Evolutionary conservation across 2,888 invertebrate genomes (phyloP).

Genomic region (Prosopocoilus inquinatus): DNA sequence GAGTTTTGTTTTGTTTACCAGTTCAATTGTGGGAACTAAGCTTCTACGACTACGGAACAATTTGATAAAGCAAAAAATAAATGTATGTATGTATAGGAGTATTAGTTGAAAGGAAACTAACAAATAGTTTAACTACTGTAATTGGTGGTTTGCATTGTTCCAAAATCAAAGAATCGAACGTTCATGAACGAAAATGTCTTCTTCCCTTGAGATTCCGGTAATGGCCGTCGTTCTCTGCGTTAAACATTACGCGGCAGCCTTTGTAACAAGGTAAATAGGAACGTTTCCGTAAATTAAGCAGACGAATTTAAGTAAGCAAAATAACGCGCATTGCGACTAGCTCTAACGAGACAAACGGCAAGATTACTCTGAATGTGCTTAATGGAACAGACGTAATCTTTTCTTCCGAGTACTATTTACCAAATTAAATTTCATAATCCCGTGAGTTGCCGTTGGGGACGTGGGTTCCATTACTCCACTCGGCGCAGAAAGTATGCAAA

Average conservation of each 20-base stretch:
- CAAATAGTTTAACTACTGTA: no score
- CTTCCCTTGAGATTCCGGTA: background rate
- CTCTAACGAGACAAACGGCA: slow-evolving; percentile 19
- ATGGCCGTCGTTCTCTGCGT: background rate
- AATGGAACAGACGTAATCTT: slow-evolving; percentile 29
- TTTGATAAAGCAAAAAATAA: no score
- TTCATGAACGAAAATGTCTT: background rate
- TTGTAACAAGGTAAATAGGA: background rate
- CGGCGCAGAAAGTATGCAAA: no score
- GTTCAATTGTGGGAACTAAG: no score
- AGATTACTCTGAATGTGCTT: slow-evolving; percentile 35
- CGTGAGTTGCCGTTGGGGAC: background rate
- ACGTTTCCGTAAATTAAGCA: background rate
- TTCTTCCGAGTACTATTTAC: slow-evolving; percentile 20
- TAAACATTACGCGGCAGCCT: background rate
- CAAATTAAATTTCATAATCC: slow-evolving; percentile 36
- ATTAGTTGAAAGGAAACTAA: no score
- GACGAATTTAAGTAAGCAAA: background rate
- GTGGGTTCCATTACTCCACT: background rate
- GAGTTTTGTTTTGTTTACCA: no score
- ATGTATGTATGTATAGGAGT: no score
- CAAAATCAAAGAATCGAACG: background rate
- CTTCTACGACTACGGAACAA: no score
- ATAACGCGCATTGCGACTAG: background rate
- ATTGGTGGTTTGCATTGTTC: no score